Percentiles rank a stretch among this genome's conserved stretches.
These are phyloP conservation scores for Lagodon rhomboides DNA, from an alignment of 2,797 vertebrate genomes.

Conservation along the genomic window DNA sequence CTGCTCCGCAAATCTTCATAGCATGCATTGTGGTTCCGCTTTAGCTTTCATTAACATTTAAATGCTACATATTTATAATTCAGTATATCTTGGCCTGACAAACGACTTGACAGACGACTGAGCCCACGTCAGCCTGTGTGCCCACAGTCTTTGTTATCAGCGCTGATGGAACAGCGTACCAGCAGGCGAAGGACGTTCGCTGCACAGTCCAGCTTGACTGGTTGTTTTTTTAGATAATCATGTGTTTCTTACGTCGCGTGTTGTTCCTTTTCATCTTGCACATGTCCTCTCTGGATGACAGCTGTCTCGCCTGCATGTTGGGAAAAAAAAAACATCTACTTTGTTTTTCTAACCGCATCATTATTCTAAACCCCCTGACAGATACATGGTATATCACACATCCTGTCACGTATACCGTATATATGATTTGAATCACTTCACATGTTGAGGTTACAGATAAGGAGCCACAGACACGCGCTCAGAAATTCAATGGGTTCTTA, in stretches of 20 bases:
- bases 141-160: background rate
- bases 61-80: conserved; percentile 22
- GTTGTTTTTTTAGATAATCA: background rate
- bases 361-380: background rate
- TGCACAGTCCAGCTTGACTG: background rate
- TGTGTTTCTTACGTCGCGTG: background rate
- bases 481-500: background rate
- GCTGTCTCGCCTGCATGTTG: background rate
- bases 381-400: background rate
- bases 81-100: conserved; percentile 4
- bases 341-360: background rate
- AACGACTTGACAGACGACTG: conserved; percentile 10
- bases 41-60: conserved; percentile 11
- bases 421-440: background rate
- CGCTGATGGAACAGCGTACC: background rate
- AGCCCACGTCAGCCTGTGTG: conserved; percentile 12
- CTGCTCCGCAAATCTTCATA: background rate
- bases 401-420: background rate
- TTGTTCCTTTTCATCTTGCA: background rate
- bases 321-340: background rate
- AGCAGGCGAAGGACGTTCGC: background rate
- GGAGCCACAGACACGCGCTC: background rate
- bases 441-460: background rate
- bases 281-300: background rate
- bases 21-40: background rate